phyloP scores from a whole-genome alignment of 2,888 invertebrate species.

The Cephus runcator region DNA sequence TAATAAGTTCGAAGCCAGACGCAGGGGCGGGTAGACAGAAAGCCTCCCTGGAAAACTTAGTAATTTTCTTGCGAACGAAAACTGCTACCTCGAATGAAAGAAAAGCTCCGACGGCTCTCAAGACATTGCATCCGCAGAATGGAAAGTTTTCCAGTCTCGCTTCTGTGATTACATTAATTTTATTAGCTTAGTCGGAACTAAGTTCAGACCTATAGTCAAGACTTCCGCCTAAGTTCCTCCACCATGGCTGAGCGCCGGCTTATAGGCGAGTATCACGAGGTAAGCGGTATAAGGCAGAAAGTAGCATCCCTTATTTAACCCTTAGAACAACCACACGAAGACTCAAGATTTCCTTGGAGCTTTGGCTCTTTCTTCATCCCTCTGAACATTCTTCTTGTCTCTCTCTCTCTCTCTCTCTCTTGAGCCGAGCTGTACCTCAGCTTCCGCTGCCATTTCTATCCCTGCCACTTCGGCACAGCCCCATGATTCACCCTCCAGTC shows the following conservation, averaged over 20 bases:
- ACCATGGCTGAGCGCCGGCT: background rate
- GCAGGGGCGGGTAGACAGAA: background rate
- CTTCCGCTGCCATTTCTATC: background rate
- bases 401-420: background rate
- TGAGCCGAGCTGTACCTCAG: background rate
- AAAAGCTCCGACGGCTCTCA: background rate
- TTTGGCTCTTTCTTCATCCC: background rate
- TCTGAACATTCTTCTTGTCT: background rate
- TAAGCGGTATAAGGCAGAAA: background rate
- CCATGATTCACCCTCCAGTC: background rate
- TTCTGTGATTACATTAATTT: slow-evolving; percentile 1
- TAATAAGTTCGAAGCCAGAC: background rate
- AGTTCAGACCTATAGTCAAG: background rate
- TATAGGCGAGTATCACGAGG: too few relatives aligned
- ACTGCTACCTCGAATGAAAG: background rate
- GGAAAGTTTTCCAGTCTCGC: background rate
- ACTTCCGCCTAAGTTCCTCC: background rate
- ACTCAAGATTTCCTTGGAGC: background rate
- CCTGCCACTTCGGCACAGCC: background rate
- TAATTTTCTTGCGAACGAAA: background rate
- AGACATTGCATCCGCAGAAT: background rate
- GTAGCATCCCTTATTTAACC: background rate
- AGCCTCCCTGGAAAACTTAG: background rate
- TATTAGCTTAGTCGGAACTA: background rate
- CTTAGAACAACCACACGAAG: background rate